A percentile compares a stretch with the other conserved stretches of the same genome.
phyloP scores from a whole-genome alignment of 2,888 invertebrate genomes.

The Lobophora halterata region DNA sequence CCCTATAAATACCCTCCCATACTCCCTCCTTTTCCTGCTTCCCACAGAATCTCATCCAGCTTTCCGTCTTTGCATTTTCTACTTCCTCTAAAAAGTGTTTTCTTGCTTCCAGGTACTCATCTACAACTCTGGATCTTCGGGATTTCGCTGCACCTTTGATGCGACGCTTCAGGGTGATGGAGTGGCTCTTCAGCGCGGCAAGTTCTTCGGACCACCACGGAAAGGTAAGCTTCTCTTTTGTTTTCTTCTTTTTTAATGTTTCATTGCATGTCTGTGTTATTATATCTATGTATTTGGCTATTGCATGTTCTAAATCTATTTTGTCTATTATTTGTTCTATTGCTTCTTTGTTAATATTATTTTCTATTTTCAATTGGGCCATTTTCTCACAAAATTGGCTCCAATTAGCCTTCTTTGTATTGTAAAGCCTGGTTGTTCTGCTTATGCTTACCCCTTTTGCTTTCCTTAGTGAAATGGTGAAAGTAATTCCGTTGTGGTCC shows the following conservation, averaged over 20 bases:
- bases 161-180: slow-evolving; percentile 3
- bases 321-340: slow-evolving; percentile 8
- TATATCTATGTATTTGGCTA: not conserved
- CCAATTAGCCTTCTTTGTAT: slow-evolving; percentile 1
- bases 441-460: slow-evolving; percentile 5
- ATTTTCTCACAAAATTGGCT: slow-evolving; percentile 5
- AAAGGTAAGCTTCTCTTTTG: slow-evolving; percentile 2
- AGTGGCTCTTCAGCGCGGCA: not conserved
- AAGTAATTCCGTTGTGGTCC: slow-evolving; percentile 15
- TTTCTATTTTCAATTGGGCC: slow-evolving; percentile 6
- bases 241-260: slow-evolving; percentile 8
- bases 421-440: slow-evolving; percentile 12
- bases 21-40: slow-evolving; percentile 10
- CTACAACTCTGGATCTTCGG: not conserved
- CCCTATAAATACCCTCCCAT: slow-evolving; percentile 13
- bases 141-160: not conserved
- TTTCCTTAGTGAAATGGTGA: slow-evolving; percentile 19
- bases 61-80: slow-evolving; percentile 12
- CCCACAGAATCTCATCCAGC: slow-evolving; percentile 25
- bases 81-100: not conserved
- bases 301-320: slow-evolving; percentile 2
- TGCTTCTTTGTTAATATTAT: slow-evolving; percentile 2
- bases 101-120: slow-evolving; percentile 4
- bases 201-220: slow-evolving; percentile 19
- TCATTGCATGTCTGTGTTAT: slow-evolving; percentile 5